phyloP scores from a whole-genome alignment of 2,888 invertebrate species.

The Cryptocephalus primarius region DNA sequence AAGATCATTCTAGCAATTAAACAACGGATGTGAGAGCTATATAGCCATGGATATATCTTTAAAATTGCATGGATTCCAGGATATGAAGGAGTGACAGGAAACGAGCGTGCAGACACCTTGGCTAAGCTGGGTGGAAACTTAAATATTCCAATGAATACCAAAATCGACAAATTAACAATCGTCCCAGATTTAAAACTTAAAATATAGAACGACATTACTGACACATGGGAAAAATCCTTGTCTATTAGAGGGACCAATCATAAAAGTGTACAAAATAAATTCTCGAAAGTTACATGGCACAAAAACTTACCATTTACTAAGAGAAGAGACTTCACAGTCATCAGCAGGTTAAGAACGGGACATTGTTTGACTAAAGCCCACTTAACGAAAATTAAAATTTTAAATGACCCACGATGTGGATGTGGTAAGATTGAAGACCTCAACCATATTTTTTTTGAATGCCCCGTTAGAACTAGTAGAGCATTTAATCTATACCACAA shows the following conservation, averaged over 20 bases:
- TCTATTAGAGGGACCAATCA: too few relatives aligned
- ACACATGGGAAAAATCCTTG: neutral
- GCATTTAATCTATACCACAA: too few relatives aligned
- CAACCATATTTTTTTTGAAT: neutral
- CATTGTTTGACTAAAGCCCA: neutral
- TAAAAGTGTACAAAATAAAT: too few relatives aligned
- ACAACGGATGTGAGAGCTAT: too few relatives aligned
- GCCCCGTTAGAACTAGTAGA: neutral
- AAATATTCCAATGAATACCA: neutral
- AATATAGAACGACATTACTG: neutral
- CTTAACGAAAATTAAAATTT: neutral
- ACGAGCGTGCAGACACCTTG: neutral
- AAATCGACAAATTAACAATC: neutral
- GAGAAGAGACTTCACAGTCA: neutral
- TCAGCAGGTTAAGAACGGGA: neutral
- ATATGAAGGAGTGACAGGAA: neutral
- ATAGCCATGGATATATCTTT: too few relatives aligned
- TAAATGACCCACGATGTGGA: neutral
- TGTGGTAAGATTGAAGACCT: conserved; percentile 1
- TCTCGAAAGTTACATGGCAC: neutral
- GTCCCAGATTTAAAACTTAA: neutral
- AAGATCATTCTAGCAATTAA: too few relatives aligned
- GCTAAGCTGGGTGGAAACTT: neutral
- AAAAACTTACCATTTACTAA: neutral
- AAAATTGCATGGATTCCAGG: neutral